These are phyloP conservation scores for Zelleria hepariella DNA, from an alignment of 2,888 invertebrate species.

Conservation along the genomic window DNA sequence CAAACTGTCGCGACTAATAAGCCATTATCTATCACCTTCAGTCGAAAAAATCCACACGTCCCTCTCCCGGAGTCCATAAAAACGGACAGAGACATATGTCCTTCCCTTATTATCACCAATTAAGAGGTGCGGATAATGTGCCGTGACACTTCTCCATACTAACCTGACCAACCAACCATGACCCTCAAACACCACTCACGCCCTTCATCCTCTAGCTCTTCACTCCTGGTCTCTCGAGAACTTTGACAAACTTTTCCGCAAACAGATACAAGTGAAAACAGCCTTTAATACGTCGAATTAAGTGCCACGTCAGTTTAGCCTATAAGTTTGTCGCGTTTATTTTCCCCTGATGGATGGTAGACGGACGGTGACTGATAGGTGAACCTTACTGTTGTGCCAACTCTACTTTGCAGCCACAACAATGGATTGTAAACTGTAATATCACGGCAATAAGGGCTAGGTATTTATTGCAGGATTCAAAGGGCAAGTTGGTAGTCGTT, in stretches of 20 bases:
- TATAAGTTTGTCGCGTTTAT: background rate
- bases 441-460: slow-evolving; percentile 16
- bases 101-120: slow-evolving; percentile 69
- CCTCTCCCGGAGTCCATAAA: slow-evolving; percentile 61
- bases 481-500: background rate
- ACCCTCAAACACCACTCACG: slow-evolving; percentile 17
- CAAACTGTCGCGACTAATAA: slow-evolving; percentile 4
- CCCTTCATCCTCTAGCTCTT: background rate
- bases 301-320: background rate
- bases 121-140: slow-evolving; percentile 66
- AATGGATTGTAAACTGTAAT: slow-evolving; percentile 26
- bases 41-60: slow-evolving; percentile 48
- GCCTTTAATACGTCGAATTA: background rate
- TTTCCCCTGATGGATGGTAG: slow-evolving; percentile 5
- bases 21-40: slow-evolving; percentile 40
- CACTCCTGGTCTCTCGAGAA: background rate
- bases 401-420: slow-evolving; percentile 15
- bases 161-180: slow-evolving; percentile 26
- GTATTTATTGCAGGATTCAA: background rate
- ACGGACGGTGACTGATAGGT: slow-evolving; percentile 6
- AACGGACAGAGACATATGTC: slow-evolving; percentile 70
- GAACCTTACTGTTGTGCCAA: slow-evolving; percentile 21
- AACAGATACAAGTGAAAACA: background rate
- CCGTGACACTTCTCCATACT: slow-evolving; percentile 53
- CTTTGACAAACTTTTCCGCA: background rate